Evolutionary conservation across 2,113 vertebrate species (phyloP).

Genomic region (Spermophilus dauricus): DNA sequence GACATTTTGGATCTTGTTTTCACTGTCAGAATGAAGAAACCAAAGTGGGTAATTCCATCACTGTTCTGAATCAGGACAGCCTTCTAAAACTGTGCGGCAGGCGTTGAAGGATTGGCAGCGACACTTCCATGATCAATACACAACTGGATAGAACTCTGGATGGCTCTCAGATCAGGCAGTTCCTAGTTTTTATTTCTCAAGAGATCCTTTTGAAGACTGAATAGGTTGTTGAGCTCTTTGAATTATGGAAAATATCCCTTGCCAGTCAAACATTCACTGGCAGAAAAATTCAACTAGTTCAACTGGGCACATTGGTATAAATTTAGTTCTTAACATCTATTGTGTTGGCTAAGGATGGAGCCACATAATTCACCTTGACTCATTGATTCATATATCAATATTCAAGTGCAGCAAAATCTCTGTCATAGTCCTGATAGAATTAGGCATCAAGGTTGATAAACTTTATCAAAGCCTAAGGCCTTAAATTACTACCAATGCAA

Average conservation of each 20-base stretch:
- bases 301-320: not conserved
- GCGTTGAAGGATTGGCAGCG: not conserved
- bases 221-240: not conserved
- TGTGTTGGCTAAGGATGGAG: not conserved
- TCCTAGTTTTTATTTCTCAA: not conserved
- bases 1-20: not conserved
- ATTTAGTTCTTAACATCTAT: not conserved
- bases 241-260: slow-evolving; percentile 1
- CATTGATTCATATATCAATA: not conserved
- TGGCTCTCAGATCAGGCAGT: not conserved
- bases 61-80: not conserved
- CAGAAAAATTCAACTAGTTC: not conserved
- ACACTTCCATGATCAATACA: not conserved
- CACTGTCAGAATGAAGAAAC: not conserved
- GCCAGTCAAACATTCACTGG: not conserved
- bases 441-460: not conserved
- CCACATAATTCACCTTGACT: not conserved
- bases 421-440: not conserved
- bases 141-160: not conserved
- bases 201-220: not conserved
- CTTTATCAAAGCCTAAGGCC: not conserved
- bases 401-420: not conserved
- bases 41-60: not conserved
- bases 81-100: not conserved
- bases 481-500: not conserved